phyloP scores from a whole-genome alignment of 2,113 vertebrate species.

The Burhinus oedicnemus region DNA sequence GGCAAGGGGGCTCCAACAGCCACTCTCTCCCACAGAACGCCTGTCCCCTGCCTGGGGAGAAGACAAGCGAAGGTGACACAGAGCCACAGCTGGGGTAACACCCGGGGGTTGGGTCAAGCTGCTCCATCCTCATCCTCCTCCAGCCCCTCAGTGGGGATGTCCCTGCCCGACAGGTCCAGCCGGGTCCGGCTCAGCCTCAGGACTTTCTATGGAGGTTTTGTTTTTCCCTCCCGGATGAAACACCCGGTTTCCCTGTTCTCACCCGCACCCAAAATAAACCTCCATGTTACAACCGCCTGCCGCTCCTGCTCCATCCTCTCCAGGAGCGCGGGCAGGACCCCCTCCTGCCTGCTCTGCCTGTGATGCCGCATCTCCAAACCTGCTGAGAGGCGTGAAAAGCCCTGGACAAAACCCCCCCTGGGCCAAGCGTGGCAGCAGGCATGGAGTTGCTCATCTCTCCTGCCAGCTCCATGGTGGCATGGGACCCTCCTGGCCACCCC shows the following conservation, averaged over 20 bases:
- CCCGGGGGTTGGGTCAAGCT: fast-evolving
- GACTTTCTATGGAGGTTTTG: background rate
- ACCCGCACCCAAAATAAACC: background rate
- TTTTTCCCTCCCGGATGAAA: background rate
- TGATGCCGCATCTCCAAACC: background rate
- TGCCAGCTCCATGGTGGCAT: fast-evolving
- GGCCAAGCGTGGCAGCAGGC: fast-evolving
- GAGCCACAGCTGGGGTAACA: background rate
- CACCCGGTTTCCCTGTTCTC: background rate
- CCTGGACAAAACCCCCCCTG: fast-evolving
- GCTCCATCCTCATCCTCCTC: slow-evolving; percentile 1
- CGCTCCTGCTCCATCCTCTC: background rate
- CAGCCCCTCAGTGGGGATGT: background rate
- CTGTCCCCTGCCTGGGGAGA: background rate
- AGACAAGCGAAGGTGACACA: fast-evolving
- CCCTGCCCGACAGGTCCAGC: too few species aligned
- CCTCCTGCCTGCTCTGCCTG: background rate
- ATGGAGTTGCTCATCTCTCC: background rate
- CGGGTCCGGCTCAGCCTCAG: background rate
- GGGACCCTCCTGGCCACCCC: background rate
- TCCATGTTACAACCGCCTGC: background rate
- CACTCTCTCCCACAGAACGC: fast-evolving
- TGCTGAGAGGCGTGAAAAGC: background rate
- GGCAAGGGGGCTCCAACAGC: fast-evolving
- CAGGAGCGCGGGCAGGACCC: fast-evolving